Evolutionary conservation across 2,797 vertebrate species (phyloP).

Genomic region (Babyrousa celebensis): DNA sequence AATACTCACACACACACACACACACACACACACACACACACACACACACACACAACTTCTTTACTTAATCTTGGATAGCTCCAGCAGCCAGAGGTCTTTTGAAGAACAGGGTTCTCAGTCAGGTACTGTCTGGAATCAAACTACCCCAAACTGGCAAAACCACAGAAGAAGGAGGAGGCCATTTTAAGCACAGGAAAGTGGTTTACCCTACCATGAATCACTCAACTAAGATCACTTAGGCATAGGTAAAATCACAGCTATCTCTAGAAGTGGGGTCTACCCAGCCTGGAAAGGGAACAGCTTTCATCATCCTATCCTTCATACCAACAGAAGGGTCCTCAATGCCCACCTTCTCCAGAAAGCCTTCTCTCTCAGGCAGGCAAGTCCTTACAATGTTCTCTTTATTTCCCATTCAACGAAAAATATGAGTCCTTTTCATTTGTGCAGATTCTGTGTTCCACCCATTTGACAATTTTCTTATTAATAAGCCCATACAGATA

Average conservation of each 20-base stretch:
- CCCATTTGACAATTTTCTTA: conserved; percentile 42
- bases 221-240: conserved; percentile 54
- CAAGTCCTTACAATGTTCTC: conserved; percentile 1
- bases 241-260: conserved; percentile 42
- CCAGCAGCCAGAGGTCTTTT: conserved; percentile 1
- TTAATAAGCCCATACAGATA: conserved; percentile 41
- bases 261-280: background rate
- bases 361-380: conserved; percentile 45
- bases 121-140: conserved; percentile 61
- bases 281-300: conserved; percentile 17
- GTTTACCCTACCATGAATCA: background rate
- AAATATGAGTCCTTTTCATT: background rate
- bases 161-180: background rate
- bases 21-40: background rate
- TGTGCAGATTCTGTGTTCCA: conserved; percentile 16
- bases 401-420: conserved; percentile 55
- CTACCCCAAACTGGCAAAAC: conserved; percentile 58
- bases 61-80: conserved; percentile 57
- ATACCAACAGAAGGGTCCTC: conserved; percentile 26
- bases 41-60: background rate
- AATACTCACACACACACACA: background rate
- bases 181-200: background rate
- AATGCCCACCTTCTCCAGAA: conserved; percentile 26
- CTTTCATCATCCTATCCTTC: conserved; percentile 18
- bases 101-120: conserved; percentile 39